Evolutionary conservation across 2,888 invertebrate species (phyloP), one percentile per base, ranked within the genome.

Genomic region (Pristionchus arcanus): DNA sequence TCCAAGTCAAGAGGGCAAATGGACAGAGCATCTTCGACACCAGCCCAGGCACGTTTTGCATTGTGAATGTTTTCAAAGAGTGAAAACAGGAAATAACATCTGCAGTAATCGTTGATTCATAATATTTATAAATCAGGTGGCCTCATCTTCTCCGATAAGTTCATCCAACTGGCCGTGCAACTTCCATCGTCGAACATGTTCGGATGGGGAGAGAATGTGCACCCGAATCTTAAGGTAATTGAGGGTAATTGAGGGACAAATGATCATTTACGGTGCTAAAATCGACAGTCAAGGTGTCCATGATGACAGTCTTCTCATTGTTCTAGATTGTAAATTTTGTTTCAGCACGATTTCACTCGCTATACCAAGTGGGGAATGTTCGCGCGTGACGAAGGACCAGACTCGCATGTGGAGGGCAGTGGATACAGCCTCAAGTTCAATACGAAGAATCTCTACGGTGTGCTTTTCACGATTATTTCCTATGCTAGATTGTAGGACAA

Each of bases 121-220:
- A 34, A 19, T 37, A 2, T 74, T 68, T 5, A 28, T 28, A 15
- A n/a, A 3, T 31, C 81, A 93, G 93, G 94, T 15, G 94, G 94
- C 4, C 91, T 94, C 15, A 91, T 94, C 19, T 94, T 94, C 90
- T 92, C 93, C n/a, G 93, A 94, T 77, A 91, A 94, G 86, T 94
- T 93, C 90, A 93, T 94, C 87, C 94, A 94, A 90, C 93, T 94
- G 37, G 94, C 94, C 31, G 93, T 94, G 2, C 92, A 91, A 74
- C 90, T 94, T 15, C 93, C 94, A 9, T 92, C 93, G 31, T 91
- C 93, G 74, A 91, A 93, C 81, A 92, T 95, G 90, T 95, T 94
- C 89, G 95, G 95, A 37, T 94, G 94, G 91, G 95, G 95, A 81
- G 95, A 95, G 90, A 93, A 94, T 83, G 92, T 92, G 13, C 95